Conservation (phyloP, 2,113 vertebrate species). For the human region DNA sequence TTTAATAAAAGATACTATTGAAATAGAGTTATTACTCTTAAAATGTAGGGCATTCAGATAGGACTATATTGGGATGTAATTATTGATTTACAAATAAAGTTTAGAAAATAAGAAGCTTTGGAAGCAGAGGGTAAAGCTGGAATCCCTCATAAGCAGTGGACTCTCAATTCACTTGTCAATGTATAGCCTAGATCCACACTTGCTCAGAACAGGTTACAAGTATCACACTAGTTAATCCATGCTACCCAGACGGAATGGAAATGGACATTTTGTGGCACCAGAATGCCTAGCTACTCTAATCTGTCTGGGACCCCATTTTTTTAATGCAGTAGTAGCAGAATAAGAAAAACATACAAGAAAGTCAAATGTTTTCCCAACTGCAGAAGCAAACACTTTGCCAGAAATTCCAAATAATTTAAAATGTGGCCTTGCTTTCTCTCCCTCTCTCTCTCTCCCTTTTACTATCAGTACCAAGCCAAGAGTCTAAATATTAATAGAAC, state of each 20-base stretch:
- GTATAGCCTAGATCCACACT: not conserved
- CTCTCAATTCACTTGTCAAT: not conserved
- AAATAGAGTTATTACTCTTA: not conserved
- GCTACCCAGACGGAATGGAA: not conserved
- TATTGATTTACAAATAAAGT: not conserved
- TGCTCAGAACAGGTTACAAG: not conserved
- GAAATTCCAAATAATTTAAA: conserved; percentile 28
- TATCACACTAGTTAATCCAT: not conserved
- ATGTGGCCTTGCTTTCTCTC: not conserved
- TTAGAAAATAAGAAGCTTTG: not conserved
- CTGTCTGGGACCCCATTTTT: not conserved
- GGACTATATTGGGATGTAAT: not conserved
- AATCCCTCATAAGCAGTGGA: not conserved
- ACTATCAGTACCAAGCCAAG: not conserved
- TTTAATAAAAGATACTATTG: not conserved
- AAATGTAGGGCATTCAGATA: not conserved
- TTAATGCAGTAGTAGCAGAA: not conserved
- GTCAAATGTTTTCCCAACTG: not conserved
- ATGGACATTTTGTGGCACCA: not conserved
- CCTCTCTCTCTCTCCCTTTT: not conserved
- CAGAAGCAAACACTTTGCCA: not conserved
- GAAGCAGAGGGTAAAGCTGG: not conserved
- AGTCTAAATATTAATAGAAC: not conserved
- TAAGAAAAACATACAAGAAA: conserved; percentile 41
- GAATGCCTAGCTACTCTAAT: not conserved